Percentiles rank a stretch among this genome's conserved stretches.
Conservation (phyloP, 2,113 vertebrate genomes). For the Falco punctatus region DNA sequence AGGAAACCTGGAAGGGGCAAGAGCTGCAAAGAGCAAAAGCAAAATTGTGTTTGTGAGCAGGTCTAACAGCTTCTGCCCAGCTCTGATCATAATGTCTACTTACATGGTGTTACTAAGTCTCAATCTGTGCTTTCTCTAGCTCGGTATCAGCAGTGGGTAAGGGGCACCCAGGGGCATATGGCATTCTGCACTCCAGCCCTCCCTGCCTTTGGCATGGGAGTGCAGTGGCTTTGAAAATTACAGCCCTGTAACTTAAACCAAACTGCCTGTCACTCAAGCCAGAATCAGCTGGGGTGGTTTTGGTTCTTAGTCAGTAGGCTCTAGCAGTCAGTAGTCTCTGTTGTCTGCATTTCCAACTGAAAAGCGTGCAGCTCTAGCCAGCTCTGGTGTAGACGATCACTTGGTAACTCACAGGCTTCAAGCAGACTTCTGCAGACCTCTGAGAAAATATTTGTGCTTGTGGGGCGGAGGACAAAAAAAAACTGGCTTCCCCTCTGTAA, state of each 20-base stretch:
- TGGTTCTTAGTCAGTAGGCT: not conserved
- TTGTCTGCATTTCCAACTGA: not conserved
- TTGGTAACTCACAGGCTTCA: not conserved
- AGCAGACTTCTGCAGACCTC: not conserved
- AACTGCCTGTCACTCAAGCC: not conserved
- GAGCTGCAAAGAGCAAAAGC: not conserved
- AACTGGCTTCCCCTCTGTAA: not conserved
- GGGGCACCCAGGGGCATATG: not conserved
- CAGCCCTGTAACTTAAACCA: not conserved
- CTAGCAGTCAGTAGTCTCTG: not conserved
- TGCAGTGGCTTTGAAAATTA: not conserved
- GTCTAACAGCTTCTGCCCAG: not conserved
- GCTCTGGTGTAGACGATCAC: not conserved
- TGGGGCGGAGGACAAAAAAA: not conserved
- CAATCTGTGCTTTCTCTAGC: not conserved
- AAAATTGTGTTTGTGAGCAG: not conserved
- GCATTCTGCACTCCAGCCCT: not conserved
- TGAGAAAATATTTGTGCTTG: not conserved
- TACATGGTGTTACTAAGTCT: not conserved
- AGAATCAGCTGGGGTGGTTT: not conserved
- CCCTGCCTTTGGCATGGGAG: not conserved
- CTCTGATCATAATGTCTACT: not conserved
- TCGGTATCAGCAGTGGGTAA: not conserved
- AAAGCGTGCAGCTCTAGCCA: not conserved
- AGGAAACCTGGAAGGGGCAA: not conserved